Base-by-base conservation (phyloP, 2,113 vertebrate genomes). In the Pterophyllum scalare region DNA sequence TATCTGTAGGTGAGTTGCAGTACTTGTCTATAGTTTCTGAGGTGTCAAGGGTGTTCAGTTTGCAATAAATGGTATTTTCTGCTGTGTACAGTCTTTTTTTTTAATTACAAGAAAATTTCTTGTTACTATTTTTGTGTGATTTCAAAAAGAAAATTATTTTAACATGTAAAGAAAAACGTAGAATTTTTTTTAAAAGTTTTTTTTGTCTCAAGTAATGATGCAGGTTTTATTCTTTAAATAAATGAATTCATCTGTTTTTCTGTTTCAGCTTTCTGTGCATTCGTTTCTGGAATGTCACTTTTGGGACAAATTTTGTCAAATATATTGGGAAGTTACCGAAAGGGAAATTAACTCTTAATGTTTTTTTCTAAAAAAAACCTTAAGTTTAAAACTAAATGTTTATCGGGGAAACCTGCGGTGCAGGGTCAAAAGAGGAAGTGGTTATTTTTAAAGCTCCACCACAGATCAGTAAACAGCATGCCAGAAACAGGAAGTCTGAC, bases 1-100 rank as follows among this genome's bases (percentile, higher is more conserved):
- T 95, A 94, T 94, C 90, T 94, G 59, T 92, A 93, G 93, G 92
- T 92, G 91, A 95, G 90, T 89, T 93, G 87, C 88, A 92, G 93
- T 92, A 91, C 88, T 83, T 70, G 64, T 70, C 38, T 28, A 86
- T 94, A 90, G 93, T 93, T 92, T 93, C 87, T 88, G 93, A 92
- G 93, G 93, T 95, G 89, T 93, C 89, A 82, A 91, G 94, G 94
- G 90, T 94, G 89, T 94, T 93, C 83, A 72, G 91, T 95, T 94
- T 93, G 94, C 90, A 96, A 95, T 95, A 94, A 95, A 94, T 88
- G 87, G 80, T 95, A 88, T 95, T 93, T 95, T 95, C 94, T 96
- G 94, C 94, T 95, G 93, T 96, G 95, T 96, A 96, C 95, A 96
- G 96, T 96, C 96, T 94, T 88, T 94, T 94, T 88, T 82, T 88